Conservation (phyloP, 2,888 invertebrate species). For the Carabus problematicus region DNA sequence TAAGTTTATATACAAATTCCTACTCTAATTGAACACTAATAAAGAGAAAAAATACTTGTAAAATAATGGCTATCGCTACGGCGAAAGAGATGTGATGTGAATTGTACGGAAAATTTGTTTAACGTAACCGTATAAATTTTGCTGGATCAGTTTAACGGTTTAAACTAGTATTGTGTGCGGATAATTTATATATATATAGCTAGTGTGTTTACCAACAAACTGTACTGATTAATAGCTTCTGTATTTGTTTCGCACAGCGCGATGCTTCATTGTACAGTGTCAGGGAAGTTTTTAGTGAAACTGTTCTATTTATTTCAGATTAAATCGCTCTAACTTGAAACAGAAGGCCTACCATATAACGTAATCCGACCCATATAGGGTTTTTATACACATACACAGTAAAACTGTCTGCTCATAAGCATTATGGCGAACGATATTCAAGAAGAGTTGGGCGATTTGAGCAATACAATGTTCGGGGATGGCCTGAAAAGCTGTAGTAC, state of each 20-base stretch:
- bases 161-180: not conserved
- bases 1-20: conserved; percentile 53
- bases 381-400: conserved; percentile 5
- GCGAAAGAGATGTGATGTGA: not conserved
- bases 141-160: conserved; percentile 22
- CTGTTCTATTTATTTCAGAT: conserved; percentile 23
- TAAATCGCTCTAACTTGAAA: conserved; percentile 37
- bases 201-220: too few species aligned
- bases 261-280: too few species aligned
- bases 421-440: conserved; percentile 41
- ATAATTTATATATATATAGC: not conserved
- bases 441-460: conserved; percentile 50
- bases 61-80: conserved; percentile 7
- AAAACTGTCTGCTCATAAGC: conserved; percentile 23
- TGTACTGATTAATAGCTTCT: too few species aligned
- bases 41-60: conserved; percentile 5
- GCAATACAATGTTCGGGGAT: conserved; percentile 56
- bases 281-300: too few species aligned
- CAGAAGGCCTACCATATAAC: conserved; percentile 30
- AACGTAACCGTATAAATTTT: conserved; percentile 39
- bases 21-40: conserved; percentile 3
- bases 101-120: conserved; percentile 21
- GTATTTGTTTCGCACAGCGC: not conserved
- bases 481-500: conserved; percentile 54
- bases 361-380: conserved; percentile 5